These are phyloP conservation scores for Drepana arcuata DNA, from an alignment of 1,140 invertebrate species.

Conservation along the genomic window DNA sequence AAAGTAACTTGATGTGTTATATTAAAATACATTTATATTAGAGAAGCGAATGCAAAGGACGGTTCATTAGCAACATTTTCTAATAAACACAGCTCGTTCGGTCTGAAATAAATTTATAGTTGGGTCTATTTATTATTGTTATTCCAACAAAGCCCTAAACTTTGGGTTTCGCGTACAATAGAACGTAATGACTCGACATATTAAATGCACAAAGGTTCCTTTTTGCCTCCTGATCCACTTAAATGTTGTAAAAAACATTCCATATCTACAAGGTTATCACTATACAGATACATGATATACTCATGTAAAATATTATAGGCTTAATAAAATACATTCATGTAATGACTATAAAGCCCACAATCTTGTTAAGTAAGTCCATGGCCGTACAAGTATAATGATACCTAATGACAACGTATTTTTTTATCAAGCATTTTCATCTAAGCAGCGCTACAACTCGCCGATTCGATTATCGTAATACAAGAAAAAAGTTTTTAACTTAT, in stretches of 20 bases:
- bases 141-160: constrained; percentile 16
- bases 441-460: constrained; percentile 22
- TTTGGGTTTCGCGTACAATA: constrained; percentile 20
- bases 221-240: too few relatives aligned
- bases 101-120: constrained; percentile 8
- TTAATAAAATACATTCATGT: constrained; percentile 53
- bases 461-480: constrained; percentile 45
- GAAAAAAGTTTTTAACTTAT: constrained; percentile 61
- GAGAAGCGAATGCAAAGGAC: too few relatives aligned
- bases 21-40: too few relatives aligned
- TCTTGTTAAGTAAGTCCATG: constrained; percentile 45
- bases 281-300: constrained; percentile 19
- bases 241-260: too few relatives aligned
- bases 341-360: constrained; percentile 36
- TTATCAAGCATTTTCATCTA: constrained; percentile 46
- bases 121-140: constrained; percentile 9
- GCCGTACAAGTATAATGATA: constrained; percentile 52
- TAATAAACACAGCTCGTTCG: constrained; percentile 5
- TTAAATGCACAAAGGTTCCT: constrained; percentile 14
- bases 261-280: too few relatives aligned
- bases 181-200: constrained; percentile 22
- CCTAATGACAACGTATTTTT: constrained; percentile 47
- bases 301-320: constrained; percentile 28
- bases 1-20: too few relatives aligned
- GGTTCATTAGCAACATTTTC: constrained; percentile 8